These are phyloP conservation scores for Ommatoiulus sabulosus DNA, from an alignment of 2,888 invertebrate species.

Conservation along the genomic window DNA sequence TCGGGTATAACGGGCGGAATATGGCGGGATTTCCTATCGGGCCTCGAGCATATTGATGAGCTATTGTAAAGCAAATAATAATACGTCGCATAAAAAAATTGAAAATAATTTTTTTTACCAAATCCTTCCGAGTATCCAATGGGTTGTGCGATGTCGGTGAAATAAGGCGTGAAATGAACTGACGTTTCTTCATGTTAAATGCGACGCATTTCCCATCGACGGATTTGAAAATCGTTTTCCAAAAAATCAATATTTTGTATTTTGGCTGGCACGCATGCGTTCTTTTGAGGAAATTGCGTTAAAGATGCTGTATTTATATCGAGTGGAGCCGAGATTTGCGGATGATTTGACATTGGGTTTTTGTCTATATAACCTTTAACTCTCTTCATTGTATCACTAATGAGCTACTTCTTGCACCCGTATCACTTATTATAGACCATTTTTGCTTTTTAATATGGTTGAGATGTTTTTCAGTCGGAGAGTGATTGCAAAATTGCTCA, in stretches of 20 bases:
- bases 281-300: background rate
- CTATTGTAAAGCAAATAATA: slow-evolving; percentile 14
- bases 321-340: background rate
- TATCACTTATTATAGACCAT: too few species aligned
- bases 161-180: slow-evolving; percentile 5
- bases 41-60: background rate
- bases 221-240: background rate
- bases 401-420: background rate
- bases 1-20: background rate
- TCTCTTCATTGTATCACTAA: slow-evolving; percentile 6
- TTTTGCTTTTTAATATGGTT: background rate
- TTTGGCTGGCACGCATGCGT: background rate
- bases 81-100: background rate
- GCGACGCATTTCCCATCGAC: background rate
- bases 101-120: background rate
- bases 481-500: background rate
- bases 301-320: background rate
- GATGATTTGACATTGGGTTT: background rate
- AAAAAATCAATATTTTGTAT: background rate
- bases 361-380: slow-evolving; percentile 9
- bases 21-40: background rate
- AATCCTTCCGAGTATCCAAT: background rate
- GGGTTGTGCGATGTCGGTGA: background rate
- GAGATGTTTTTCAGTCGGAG: background rate
- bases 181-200: background rate